Percentiles rank a stretch among this genome's conserved stretches.
phyloP scores from a whole-genome alignment of 2,888 invertebrate species.

The Polymixis lichenea region DNA sequence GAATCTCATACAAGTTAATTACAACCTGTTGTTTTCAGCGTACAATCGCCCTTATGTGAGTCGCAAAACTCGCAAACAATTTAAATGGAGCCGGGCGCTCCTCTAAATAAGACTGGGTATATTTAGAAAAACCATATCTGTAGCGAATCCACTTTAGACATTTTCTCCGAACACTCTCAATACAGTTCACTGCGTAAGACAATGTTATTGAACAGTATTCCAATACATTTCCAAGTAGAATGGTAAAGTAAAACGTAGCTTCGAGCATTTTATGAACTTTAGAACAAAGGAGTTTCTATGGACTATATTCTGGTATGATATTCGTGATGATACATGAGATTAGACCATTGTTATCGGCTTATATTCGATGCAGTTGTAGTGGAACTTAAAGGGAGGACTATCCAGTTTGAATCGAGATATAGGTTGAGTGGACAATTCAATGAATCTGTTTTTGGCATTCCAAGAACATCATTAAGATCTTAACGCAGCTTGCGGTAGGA shows the following conservation, averaged over 20 bases:
- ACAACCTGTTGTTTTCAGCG: constrained; percentile 48
- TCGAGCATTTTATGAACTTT: constrained; percentile 13
- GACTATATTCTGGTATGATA: background rate
- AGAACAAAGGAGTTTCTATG: constrained; percentile 14
- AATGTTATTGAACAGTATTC: constrained; percentile 55
- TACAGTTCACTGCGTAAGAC: constrained; percentile 41
- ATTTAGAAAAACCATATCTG: constrained; percentile 50
- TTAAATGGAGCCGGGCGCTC: constrained; percentile 23
- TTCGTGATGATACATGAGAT: background rate
- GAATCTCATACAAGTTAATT: constrained; percentile 60
- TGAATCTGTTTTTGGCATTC: background rate
- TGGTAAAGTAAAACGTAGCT: constrained; percentile 40
- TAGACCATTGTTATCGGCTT: background rate
- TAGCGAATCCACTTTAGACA: constrained; percentile 41
- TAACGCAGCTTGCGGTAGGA: too few species aligned
- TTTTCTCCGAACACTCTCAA: constrained; percentile 48
- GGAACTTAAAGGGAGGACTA: background rate
- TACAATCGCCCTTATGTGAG: constrained; percentile 34
- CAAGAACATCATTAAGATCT: too few species aligned
- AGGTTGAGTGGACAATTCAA: background rate
- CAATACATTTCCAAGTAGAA: constrained; percentile 42
- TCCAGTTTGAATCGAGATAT: background rate
- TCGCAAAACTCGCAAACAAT: constrained; percentile 45
- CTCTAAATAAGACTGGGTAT: constrained; percentile 31
- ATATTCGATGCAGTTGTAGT: background rate